Percentiles rank a stretch among this genome's conserved stretches.
Conservation (phyloP, 1,140 invertebrate species). For the Drosophila kikkawai region DNA sequence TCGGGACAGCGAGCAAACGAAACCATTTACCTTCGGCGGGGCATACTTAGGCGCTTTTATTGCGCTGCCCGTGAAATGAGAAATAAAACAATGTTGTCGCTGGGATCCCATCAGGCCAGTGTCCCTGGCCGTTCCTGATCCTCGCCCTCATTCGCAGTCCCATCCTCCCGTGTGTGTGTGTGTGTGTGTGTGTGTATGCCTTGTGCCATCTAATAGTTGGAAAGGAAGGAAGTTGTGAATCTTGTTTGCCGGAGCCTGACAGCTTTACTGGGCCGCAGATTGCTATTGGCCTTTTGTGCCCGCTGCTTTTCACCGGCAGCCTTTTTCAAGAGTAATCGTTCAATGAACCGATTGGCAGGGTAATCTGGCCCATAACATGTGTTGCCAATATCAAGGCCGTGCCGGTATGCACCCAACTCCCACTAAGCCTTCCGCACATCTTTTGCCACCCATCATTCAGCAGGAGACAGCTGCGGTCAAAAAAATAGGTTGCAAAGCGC, state of each 20-base stretch:
- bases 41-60: slow-evolving; percentile 70
- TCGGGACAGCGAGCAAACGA: slow-evolving; percentile 39
- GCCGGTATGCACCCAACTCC: slow-evolving; percentile 10
- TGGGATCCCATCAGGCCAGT: slow-evolving; percentile 35
- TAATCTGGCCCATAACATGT: slow-evolving; percentile 75
- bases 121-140: slow-evolving; percentile 2
- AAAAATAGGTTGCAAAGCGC: background rate
- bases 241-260: slow-evolving; percentile 59
- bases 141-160: background rate
- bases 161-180: background rate
- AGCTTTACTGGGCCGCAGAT: slow-evolving; percentile 63
- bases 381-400: slow-evolving; percentile 72
- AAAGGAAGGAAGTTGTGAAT: slow-evolving; percentile 75
- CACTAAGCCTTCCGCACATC: slow-evolving; percentile 10
- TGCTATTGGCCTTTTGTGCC: slow-evolving; percentile 24
- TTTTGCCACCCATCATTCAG: background rate
- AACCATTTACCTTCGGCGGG: slow-evolving; percentile 67
- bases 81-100: slow-evolving; percentile 79
- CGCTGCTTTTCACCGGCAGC: slow-evolving; percentile 51
- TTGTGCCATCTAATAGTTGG: slow-evolving; percentile 52
- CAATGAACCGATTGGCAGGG: slow-evolving; percentile 80
- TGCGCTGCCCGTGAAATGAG: slow-evolving; percentile 73
- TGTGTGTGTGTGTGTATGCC: background rate
- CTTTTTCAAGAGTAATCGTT: slow-evolving; percentile 76
- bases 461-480: background rate